These are phyloP conservation scores for Pseudochirops cupreus DNA, from an alignment of 2,797 vertebrate species.

Conservation along the genomic window DNA sequence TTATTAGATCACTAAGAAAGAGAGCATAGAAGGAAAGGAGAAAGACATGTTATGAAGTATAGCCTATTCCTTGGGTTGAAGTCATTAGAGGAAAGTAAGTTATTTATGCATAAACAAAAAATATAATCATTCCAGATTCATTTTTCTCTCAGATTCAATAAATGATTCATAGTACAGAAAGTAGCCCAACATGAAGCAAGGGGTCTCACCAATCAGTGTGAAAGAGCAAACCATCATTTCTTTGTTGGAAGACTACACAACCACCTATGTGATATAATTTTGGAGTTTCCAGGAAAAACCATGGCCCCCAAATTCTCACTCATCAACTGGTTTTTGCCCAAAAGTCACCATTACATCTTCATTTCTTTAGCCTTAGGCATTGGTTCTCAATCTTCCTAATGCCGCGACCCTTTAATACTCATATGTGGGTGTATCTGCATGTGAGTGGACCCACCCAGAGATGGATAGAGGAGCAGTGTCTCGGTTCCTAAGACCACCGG, in stretches of 20 bases:
- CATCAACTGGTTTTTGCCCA: not conserved
- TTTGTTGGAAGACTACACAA: not conserved
- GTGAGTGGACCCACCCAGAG: too few relatives aligned
- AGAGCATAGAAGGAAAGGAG: too few relatives aligned
- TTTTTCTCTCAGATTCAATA: not conserved
- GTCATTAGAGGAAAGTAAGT: not conserved
- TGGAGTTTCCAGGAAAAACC: not conserved
- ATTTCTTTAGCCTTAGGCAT: not conserved
- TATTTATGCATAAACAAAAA: not conserved
- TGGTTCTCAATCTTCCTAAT: too few relatives aligned
- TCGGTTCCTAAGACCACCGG: too few relatives aligned
- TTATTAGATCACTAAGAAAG: too few relatives aligned
- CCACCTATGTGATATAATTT: not conserved
- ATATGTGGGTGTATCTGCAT: too few relatives aligned
- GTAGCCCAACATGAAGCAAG: not conserved
- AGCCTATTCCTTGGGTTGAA: not conserved
- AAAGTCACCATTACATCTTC: not conserved
- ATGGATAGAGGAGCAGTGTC: too few relatives aligned
- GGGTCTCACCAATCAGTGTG: not conserved
- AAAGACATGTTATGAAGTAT: too few relatives aligned
- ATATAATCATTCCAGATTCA: not conserved
- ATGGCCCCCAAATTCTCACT: not conserved
- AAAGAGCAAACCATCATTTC: not conserved
- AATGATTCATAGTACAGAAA: not conserved
- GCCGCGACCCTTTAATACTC: too few relatives aligned